Percentiles rank a stretch among this genome's conserved stretches.
Conservation (phyloP, 2,888 invertebrate genomes). For the Alcis repandata region DNA sequence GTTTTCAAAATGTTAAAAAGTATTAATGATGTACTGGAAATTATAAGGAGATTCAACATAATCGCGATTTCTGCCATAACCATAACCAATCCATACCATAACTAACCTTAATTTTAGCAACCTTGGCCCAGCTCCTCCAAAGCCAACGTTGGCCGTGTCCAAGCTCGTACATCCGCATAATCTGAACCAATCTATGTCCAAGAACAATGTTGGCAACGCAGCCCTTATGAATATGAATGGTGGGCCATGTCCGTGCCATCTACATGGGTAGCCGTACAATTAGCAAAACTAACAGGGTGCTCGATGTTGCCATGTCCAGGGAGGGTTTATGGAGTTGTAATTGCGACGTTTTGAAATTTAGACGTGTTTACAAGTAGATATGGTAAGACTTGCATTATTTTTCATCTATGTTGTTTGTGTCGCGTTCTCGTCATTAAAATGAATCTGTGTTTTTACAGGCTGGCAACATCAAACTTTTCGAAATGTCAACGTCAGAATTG, state of each 20-base stretch:
- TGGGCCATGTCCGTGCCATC: constrained; percentile 21
- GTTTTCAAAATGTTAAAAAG: no score
- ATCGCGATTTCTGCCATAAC: no score
- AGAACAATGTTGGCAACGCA: constrained; percentile 23
- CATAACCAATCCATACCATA: no score
- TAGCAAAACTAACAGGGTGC: constrained; percentile 13
- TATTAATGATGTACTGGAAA: no score
- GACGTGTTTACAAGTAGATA: neutral
- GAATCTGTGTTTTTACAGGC: no score
- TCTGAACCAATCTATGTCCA: constrained; percentile 16
- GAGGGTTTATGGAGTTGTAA: neutral
- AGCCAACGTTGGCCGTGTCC: constrained; percentile 14
- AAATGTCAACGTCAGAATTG: no score
- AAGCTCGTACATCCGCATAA: constrained; percentile 24
- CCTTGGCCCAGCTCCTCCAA: neutral
- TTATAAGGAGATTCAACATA: no score
- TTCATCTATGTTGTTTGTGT: no score
- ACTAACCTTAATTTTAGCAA: neutral
- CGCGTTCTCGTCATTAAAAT: no score
- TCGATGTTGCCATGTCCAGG: neutral
- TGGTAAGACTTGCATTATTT: no score
- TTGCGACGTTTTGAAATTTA: neutral
- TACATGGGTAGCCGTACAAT: constrained; percentile 20
- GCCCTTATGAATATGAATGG: constrained; percentile 34
- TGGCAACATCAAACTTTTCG: no score